These are phyloP conservation scores for Hydropsyche tenuis DNA, from an alignment of 1,140 invertebrate species.

Conservation along the genomic window DNA sequence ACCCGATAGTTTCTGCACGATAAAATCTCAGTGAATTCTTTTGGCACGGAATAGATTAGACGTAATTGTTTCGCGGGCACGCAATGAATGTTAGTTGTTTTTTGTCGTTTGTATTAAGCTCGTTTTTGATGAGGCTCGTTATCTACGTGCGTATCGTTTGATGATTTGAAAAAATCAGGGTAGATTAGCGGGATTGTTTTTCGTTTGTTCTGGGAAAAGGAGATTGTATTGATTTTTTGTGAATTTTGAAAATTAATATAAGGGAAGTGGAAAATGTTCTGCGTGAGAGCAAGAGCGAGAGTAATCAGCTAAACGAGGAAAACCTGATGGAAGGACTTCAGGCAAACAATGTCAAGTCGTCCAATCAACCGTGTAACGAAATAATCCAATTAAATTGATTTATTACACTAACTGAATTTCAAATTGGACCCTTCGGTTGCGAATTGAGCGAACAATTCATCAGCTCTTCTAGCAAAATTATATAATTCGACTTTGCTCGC, in stretches of 20 bases:
- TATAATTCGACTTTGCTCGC: no score
- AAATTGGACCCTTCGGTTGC: constrained; percentile 19
- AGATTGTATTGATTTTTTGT: no score
- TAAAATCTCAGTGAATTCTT: constrained; percentile 38
- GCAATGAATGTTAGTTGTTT: neutral
- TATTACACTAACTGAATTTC: constrained; percentile 29
- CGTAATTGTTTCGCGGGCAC: constrained; percentile 38
- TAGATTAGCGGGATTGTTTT: no score
- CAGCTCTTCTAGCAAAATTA: neutral
- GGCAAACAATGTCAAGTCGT: constrained; percentile 22
- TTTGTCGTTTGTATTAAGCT: no score
- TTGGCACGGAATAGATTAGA: constrained; percentile 36
- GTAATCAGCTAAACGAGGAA: constrained; percentile 8
- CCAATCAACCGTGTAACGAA: constrained; percentile 28
- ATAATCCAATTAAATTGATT: constrained; percentile 28
- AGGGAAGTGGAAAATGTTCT: no score
- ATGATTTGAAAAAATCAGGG: no score
- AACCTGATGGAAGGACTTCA: constrained; percentile 16
- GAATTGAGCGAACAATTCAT: constrained; percentile 18
- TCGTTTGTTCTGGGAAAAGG: no score
- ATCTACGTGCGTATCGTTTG: no score
- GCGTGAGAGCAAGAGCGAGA: no score
- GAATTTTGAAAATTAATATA: no score
- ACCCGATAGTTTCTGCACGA: constrained; percentile 38
- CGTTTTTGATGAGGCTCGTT: no score